These are phyloP conservation scores for Melanocharis versteri DNA, from an alignment of 2,113 vertebrate genomes.

Conservation along the genomic window DNA sequence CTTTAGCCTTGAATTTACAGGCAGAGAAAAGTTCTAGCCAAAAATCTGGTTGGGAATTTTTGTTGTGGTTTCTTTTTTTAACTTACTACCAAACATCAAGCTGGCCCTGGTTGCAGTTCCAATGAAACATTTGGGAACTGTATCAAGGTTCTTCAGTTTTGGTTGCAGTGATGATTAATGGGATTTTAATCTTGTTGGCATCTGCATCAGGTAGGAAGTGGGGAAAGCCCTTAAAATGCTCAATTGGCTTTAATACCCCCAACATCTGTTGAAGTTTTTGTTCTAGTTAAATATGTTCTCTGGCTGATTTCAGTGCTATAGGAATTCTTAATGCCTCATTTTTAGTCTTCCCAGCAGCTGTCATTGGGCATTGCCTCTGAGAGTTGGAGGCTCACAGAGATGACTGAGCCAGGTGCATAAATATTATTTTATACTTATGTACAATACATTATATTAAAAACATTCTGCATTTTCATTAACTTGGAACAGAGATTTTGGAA, in stretches of 20 bases:
- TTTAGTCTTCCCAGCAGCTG: constrained; percentile 40
- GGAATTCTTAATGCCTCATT: constrained; percentile 28
- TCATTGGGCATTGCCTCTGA: constrained; percentile 40
- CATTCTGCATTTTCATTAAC: neutral
- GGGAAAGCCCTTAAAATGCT: constrained; percentile 34
- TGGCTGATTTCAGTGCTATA: constrained; percentile 23
- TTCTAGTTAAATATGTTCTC: constrained; percentile 31
- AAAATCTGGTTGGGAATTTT: neutral
- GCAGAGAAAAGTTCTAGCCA: neutral
- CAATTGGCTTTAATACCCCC: constrained; percentile 3
- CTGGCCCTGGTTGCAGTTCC: neutral
- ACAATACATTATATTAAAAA: constrained; percentile 33
- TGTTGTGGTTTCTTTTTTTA: neutral
- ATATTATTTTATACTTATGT: constrained; percentile 44
- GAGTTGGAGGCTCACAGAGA: constrained; percentile 15
- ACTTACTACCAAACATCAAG: neutral
- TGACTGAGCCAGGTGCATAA: constrained; percentile 34
- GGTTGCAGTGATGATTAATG: neutral
- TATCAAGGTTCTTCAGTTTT: constrained; percentile 2
- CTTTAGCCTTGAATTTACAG: neutral
- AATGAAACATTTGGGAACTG: neutral
- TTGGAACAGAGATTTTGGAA: neutral
- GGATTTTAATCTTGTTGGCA: constrained; percentile 52
- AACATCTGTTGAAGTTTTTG: constrained; percentile 56
- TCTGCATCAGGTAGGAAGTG: constrained; percentile 44